Conservation (phyloP, 2,888 invertebrate genomes). For the Apamea monoglypha region DNA sequence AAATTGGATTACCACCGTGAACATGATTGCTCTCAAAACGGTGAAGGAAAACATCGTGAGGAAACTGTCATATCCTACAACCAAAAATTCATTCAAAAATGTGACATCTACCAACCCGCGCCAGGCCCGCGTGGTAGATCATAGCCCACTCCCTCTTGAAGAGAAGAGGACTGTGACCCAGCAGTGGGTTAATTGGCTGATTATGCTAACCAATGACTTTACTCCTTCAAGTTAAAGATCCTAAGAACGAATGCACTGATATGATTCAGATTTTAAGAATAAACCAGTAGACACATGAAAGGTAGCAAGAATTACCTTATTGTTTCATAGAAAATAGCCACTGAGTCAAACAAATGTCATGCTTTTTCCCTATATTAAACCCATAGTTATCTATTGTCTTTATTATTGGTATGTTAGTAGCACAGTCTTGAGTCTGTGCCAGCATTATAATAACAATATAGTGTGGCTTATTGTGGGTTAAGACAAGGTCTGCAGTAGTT, state of each 20-base stretch:
- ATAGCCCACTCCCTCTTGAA: neutral
- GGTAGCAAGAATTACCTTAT: constrained; percentile 3
- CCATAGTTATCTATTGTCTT: constrained; percentile 27
- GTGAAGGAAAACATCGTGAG: neutral
- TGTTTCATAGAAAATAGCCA: constrained; percentile 22
- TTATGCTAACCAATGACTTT: neutral
- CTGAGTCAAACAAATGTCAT: constrained; percentile 12
- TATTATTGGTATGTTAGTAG: constrained; percentile 3
- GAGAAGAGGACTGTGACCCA: neutral
- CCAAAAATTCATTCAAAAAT: neutral
- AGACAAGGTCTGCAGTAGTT: constrained; percentile 72
- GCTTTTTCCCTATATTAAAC: constrained; percentile 25
- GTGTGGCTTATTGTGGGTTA: constrained; percentile 56
- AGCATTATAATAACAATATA: constrained; percentile 59
- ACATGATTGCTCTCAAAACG: neutral
- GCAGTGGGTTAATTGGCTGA: neutral
- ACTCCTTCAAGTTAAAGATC: neutral
- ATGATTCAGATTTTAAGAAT: neutral
- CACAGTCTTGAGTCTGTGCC: constrained; percentile 15
- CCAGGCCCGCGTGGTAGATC: neutral
- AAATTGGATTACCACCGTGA: neutral
- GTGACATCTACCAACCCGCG: neutral
- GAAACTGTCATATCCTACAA: neutral
- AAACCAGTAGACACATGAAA: neutral
- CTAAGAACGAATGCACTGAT: neutral